These are phyloP conservation scores for Rotaria magnacalcarata DNA, from an alignment of 2,888 invertebrate species.

Conservation along the genomic window DNA sequence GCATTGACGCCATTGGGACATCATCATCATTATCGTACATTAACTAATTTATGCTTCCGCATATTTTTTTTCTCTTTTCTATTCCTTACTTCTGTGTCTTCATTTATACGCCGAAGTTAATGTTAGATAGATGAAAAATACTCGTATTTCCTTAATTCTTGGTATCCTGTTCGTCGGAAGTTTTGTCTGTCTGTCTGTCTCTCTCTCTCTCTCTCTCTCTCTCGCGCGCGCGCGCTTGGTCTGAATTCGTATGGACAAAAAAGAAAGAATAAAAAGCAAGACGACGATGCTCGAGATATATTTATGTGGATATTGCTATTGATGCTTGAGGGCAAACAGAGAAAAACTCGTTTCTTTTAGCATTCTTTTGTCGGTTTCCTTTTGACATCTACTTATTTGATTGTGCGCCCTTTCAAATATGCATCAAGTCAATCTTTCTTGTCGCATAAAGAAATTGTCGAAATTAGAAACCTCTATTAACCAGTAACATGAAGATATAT, in stretches of 20 bases:
- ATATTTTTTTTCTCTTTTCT: not conserved
- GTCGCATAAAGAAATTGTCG: not conserved
- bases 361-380: not conserved
- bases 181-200: not conserved
- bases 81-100: not conserved
- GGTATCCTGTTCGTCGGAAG: not conserved
- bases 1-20: not conserved
- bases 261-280: not conserved
- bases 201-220: not conserved
- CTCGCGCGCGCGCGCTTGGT: not conserved
- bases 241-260: not conserved
- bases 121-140: not conserved
- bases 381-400: not conserved
- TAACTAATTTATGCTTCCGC: conserved; percentile 10
- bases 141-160: not conserved
- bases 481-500: not conserved
- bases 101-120: not conserved
- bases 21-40: conserved; percentile 12
- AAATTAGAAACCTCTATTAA: not conserved
- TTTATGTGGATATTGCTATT: not conserved
- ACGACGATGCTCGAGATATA: not conserved
- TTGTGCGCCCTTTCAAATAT: conserved; percentile 10
- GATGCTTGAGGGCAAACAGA: not conserved
- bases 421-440: conserved; percentile 4
- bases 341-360: not conserved